These are phyloP conservation scores for Autographa gamma DNA, from an alignment of 2,888 invertebrate genomes.

Conservation along the genomic window DNA sequence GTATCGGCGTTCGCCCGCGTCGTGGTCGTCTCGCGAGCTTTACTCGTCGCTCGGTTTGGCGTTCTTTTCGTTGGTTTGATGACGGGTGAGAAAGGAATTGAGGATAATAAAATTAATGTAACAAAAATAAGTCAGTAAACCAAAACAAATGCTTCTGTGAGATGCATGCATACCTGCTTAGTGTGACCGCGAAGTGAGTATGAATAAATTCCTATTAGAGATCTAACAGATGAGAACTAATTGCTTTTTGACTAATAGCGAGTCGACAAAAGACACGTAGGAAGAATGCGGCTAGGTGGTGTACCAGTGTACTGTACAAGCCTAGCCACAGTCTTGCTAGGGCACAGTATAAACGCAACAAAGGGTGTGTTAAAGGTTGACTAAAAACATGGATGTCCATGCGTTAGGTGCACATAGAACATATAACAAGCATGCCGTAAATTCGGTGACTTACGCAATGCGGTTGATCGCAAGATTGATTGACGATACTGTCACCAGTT, in stretches of 20 bases:
- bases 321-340: constrained; percentile 30
- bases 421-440: constrained; percentile 78
- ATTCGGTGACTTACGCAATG: constrained; percentile 94
- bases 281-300: constrained; percentile 26
- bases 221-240: constrained; percentile 57
- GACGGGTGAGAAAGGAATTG: constrained; percentile 63
- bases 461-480: constrained; percentile 97
- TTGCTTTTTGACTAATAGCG: constrained; percentile 50
- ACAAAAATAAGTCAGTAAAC: constrained; percentile 65
- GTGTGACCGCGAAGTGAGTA: constrained; percentile 53
- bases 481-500: constrained; percentile 97
- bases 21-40: constrained; percentile 67
- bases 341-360: constrained; percentile 57
- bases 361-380: constrained; percentile 61
- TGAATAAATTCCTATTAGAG: constrained; percentile 51
- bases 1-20: constrained; percentile 64
- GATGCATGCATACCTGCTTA: constrained; percentile 62
- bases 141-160: constrained; percentile 56
- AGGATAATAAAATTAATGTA: constrained; percentile 72
- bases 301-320: not conserved
- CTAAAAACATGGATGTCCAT: constrained; percentile 77
- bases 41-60: constrained; percentile 75
- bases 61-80: constrained; percentile 63
- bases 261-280: constrained; percentile 46
- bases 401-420: constrained; percentile 81